Evolutionary conservation across 2,113 vertebrate species (phyloP), one percentile per base, ranked within the genome.

Genomic region (Toxostoma redivivum): DNA sequence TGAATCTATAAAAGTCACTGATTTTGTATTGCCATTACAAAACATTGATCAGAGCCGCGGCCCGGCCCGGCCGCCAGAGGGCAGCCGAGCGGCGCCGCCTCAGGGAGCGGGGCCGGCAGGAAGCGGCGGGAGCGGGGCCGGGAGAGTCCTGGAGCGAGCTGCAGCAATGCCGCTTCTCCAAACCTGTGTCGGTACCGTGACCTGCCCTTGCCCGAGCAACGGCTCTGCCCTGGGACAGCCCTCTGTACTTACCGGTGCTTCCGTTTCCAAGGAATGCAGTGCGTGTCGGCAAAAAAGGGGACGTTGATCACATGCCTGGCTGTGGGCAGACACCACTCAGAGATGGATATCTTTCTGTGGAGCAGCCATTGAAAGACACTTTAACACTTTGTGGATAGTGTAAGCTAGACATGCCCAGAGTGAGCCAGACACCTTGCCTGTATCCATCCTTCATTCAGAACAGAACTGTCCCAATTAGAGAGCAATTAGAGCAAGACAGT

Each of bases 161-260:
- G 27, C 22, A 9, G 44, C 38, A 2, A 12, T 22, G 38, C 47
- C 47, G 2, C 12, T 45, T 35, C 35, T n/a, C 42, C 14, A 44
- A 72, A 25, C 4, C 7, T 44, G 6, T 5, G 5, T 28, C 0
- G 0, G 21, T 42, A 37, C 25, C 31, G 1, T 18, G 65, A 6
- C 40, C 25, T 40, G 9, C 20, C 61, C 24, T 38, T 30, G 40
- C 6, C 31, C 53, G 13, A 69, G 28, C 23, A 25, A 4, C 11
- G 27, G 56, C 6, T 30, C 24, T 44, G 44, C n/a, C 33, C 54
- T 24, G 48, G 25, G 9, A 35, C 56, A 62, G 66, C 47, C 28
- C 9, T 37, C 37, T 92, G 66, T 14, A 15, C 18, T n/a, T 47
- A 53, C 10, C 30, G 20, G 0, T 11, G 2, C 42, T 72, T 65